Percentiles rank a stretch among this genome's conserved stretches.
phyloP scores from a whole-genome alignment of 2,888 invertebrate species.

The Subacronicta megacephala region DNA sequence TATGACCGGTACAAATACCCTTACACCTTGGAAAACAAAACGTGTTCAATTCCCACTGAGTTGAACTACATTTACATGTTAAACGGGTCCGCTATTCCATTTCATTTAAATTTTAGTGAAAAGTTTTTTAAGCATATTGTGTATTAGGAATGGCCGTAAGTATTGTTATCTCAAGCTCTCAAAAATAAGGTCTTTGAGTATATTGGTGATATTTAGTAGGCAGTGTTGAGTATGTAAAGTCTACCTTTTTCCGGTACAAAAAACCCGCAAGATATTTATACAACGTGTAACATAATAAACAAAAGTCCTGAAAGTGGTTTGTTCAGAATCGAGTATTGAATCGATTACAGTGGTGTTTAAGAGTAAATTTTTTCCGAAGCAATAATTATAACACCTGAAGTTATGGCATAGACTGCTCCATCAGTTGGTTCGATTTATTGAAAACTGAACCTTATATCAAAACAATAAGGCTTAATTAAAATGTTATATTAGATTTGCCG shows the following conservation, averaged over 20 bases:
- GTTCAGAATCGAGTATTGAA: no score
- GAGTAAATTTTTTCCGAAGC: no score
- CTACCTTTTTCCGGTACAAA: conserved; percentile 38
- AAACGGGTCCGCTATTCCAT: conserved; percentile 18
- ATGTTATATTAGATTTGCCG: no score
- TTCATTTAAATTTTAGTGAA: conserved; percentile 43
- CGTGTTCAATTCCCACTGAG: conserved; percentile 35
- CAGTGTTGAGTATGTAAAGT: conserved; percentile 21
- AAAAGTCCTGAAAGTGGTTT: no score
- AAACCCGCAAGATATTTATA: conserved; percentile 46
- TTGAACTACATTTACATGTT: conserved; percentile 40
- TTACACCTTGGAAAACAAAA: conserved; percentile 40
- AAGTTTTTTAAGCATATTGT: conserved; percentile 19
- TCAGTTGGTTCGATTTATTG: no score
- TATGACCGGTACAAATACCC: conserved; percentile 17
- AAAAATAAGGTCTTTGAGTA: conserved; percentile 18
- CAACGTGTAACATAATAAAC: no score
- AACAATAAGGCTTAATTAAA: no score
- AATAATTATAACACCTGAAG: no score
- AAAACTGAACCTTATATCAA: no score
- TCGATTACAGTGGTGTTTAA: no score
- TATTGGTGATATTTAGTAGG: conserved; percentile 30
- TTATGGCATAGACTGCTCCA: no score
- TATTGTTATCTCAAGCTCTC: conserved; percentile 20
- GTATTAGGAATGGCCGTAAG: conserved; percentile 8